Evolutionary conservation across 2,113 vertebrate genomes (phyloP).

Genomic region (Atlantisia rogersi): DNA sequence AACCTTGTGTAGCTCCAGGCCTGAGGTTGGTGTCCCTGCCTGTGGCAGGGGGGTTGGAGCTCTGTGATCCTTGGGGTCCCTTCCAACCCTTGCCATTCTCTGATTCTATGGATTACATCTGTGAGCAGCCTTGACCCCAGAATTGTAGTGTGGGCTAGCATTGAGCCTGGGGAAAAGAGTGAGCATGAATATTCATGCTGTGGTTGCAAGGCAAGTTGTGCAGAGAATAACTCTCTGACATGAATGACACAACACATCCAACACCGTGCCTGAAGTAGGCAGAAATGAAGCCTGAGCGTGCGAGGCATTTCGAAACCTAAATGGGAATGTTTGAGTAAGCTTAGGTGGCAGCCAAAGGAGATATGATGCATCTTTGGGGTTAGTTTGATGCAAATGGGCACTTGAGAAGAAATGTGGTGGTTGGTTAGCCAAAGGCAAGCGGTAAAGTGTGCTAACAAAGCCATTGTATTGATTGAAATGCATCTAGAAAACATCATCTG

Average conservation of each 20-base stretch:
- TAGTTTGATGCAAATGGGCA: conserved; percentile 46
- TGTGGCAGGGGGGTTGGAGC: too few relatives aligned
- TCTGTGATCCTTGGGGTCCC: too few relatives aligned
- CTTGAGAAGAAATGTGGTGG: conserved; percentile 46
- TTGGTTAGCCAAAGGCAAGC: conserved; percentile 3
- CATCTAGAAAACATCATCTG: conserved; percentile 51
- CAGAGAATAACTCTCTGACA: neutral
- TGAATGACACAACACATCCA: conserved; percentile 32
- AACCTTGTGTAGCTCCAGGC: too few relatives aligned
- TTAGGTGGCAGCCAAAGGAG: conserved; percentile 26
- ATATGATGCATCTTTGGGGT: conserved; percentile 10
- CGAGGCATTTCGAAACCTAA: conserved; percentile 1
- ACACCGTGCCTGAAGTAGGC: conserved; percentile 7
- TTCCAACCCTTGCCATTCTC: too few relatives aligned
- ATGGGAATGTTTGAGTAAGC: neutral
- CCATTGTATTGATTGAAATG: conserved; percentile 54
- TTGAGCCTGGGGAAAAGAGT: neutral
- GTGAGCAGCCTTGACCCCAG: neutral
- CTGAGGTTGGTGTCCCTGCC: too few relatives aligned
- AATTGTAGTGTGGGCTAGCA: fast-evolving
- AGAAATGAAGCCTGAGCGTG: neutral
- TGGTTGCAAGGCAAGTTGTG: neutral
- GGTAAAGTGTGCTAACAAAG: conserved; percentile 36
- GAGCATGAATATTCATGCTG: conserved; percentile 28
- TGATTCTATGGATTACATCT: neutral